These are phyloP conservation scores for Antheraea pernyi DNA, from an alignment of 1,140 invertebrate species.

Conservation along the genomic window DNA sequence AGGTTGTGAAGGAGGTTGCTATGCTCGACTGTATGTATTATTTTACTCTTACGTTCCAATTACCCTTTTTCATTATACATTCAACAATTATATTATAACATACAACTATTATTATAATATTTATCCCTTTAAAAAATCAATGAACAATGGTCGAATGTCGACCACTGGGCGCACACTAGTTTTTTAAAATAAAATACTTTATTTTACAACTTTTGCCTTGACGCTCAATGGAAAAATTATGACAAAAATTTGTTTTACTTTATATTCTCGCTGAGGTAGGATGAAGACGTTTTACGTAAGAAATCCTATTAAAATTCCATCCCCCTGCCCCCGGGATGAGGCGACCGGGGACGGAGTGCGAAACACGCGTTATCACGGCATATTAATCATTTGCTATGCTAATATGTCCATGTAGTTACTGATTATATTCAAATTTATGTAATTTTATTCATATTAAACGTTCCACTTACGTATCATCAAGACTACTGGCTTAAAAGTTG, in stretches of 20 bases:
- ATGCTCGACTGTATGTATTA: too few species aligned
- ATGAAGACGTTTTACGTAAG: not conserved
- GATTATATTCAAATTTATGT: slow-evolving; percentile 31
- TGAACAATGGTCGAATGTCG: too few species aligned
- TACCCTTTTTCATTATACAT: too few species aligned
- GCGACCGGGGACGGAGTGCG: slow-evolving; percentile 8
- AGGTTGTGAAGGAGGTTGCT: too few species aligned
- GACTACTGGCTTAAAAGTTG: not conserved
- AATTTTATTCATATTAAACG: slow-evolving; percentile 14
- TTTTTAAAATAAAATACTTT: too few species aligned
- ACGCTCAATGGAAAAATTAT: not conserved
- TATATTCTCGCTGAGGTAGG: not conserved
- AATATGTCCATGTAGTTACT: slow-evolving; percentile 26
- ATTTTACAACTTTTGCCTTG: too few species aligned
- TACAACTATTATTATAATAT: too few species aligned
- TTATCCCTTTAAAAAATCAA: too few species aligned
- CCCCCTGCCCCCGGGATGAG: not conserved
- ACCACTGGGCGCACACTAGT: too few species aligned
- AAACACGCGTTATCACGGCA: slow-evolving; percentile 28
- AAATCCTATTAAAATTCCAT: slow-evolving; percentile 1
- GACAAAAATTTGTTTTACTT: not conserved
- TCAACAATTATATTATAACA: too few species aligned
- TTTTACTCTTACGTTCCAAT: too few species aligned
- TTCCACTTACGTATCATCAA: not conserved
- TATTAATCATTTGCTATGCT: slow-evolving; percentile 39